A percentile compares a stretch with the other conserved stretches of the same genome.
Conservation (phyloP, 2,888 invertebrate genomes). For the Cistogaster globosa region DNA sequence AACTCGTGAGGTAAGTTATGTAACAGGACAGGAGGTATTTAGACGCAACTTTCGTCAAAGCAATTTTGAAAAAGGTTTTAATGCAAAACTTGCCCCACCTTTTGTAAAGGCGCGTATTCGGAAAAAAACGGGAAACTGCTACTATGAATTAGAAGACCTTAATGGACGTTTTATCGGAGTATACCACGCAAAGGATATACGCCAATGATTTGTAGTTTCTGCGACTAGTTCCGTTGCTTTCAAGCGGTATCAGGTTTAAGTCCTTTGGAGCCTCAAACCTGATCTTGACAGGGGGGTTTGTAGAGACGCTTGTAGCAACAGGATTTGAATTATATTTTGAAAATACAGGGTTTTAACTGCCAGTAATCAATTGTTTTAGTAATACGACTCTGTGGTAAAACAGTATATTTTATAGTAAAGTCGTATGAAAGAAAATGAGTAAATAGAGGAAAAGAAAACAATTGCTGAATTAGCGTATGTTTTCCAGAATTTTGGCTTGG, state of each 20-base stretch:
- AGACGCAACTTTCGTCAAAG: neutral
- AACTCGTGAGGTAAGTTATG: too few species aligned
- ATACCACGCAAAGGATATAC: constrained; percentile 14
- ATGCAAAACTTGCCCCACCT: neutral
- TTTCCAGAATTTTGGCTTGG: too few species aligned
- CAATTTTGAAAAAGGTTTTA: neutral
- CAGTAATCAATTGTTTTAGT: too few species aligned
- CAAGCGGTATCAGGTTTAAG: constrained; percentile 19
- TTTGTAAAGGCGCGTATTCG: neutral
- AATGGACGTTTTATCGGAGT: neutral
- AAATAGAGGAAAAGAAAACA: too few species aligned
- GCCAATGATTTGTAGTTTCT: neutral
- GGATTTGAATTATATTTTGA: too few species aligned
- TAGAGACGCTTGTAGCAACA: constrained; percentile 15
- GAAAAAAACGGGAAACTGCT: constrained; percentile 4
- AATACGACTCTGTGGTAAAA: too few species aligned
- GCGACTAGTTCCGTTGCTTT: too few species aligned
- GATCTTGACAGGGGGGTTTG: constrained; percentile 21
- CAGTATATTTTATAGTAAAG: too few species aligned
- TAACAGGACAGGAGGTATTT: too few species aligned
- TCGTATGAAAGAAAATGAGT: too few species aligned
- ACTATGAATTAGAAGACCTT: constrained; percentile 8
- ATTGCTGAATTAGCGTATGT: too few species aligned
- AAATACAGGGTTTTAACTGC: too few species aligned
- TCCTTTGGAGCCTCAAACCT: neutral